Evolutionary conservation across 35 echinoderm and acorn worm species (phyloP).

Genomic region (Ophiothrix spiculata): DNA sequence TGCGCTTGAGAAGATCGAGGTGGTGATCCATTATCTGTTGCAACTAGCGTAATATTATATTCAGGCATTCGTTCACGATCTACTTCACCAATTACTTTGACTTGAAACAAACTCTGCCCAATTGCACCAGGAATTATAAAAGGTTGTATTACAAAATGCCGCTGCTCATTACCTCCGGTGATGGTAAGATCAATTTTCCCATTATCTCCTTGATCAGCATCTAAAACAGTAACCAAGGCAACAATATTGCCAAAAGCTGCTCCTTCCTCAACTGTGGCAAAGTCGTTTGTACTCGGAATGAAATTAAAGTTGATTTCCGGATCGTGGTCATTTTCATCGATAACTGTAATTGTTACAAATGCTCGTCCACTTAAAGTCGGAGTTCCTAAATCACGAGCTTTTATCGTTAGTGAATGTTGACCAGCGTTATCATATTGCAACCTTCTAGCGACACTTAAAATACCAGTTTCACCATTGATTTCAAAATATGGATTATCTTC

Average conservation of each 20-base stretch:
- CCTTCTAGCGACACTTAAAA: constrained; percentile 36
- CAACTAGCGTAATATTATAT: constrained; percentile 80
- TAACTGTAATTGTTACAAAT: constrained; percentile 58
- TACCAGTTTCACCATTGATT: constrained; percentile 70
- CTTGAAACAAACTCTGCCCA: constrained; percentile 9
- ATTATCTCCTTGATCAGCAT: constrained; percentile 73
- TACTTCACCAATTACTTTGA: constrained; percentile 35
- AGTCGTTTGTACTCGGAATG: constrained; percentile 10
- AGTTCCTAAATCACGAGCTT: constrained; percentile 69
- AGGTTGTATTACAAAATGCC: constrained; percentile 57
- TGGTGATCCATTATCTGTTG: constrained; percentile 69
- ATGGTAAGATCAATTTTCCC: constrained; percentile 56
- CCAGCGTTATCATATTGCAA: constrained; percentile 49
- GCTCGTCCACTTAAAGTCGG: constrained; percentile 54
- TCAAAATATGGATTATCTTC: constrained; percentile 48
- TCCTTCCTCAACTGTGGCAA: constrained; percentile 58
- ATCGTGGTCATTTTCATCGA: constrained; percentile 93
- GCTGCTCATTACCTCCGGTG: constrained; percentile 60
- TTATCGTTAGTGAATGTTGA: constrained; percentile 55
- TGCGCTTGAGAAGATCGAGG: constrained; percentile 3
- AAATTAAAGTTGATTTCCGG: constrained; percentile 31
- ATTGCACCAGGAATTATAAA: background rate
- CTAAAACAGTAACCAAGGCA: constrained; percentile 65
- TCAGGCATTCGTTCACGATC: constrained; percentile 62
- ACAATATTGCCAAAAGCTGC: constrained; percentile 13